Percentiles rank a stretch among this genome's conserved stretches.
These are phyloP conservation scores for Guaruba guarouba DNA, from an alignment of 2,113 vertebrate genomes.

Conservation along the genomic window DNA sequence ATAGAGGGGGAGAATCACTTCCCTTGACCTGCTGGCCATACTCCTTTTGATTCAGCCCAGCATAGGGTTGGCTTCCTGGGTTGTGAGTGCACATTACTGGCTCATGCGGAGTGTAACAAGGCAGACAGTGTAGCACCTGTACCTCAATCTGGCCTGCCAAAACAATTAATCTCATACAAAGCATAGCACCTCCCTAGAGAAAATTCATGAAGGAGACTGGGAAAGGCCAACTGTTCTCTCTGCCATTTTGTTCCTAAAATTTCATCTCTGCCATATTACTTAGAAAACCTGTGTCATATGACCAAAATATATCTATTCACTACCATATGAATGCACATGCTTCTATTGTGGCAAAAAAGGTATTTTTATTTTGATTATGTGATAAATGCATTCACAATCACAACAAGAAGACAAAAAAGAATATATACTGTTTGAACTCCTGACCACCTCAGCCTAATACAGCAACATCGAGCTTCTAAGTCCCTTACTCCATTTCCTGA, in stretches of 20 bases:
- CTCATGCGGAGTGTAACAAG: background rate
- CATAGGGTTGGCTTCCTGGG: background rate
- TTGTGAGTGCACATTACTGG: background rate
- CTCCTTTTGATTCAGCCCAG: background rate
- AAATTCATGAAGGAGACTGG: background rate
- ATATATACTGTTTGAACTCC: background rate
- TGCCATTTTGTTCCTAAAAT: background rate
- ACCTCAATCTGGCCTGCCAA: background rate
- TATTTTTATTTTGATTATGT: background rate
- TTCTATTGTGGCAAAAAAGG: background rate
- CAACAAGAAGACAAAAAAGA: background rate
- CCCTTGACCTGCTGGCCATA: background rate
- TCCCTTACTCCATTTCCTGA: background rate
- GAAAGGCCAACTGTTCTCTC: background rate
- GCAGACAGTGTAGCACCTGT: background rate
- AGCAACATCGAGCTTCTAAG: background rate
- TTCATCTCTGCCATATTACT: background rate
- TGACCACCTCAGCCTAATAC: background rate
- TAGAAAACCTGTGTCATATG: background rate
- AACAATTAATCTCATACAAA: background rate
- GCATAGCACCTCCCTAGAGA: background rate
- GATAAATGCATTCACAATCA: background rate
- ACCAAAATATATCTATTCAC: background rate
- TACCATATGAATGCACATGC: background rate
- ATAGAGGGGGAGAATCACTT: background rate